Conservation (phyloP, 2,113 vertebrate species). For the Elachura formosa region DNA sequence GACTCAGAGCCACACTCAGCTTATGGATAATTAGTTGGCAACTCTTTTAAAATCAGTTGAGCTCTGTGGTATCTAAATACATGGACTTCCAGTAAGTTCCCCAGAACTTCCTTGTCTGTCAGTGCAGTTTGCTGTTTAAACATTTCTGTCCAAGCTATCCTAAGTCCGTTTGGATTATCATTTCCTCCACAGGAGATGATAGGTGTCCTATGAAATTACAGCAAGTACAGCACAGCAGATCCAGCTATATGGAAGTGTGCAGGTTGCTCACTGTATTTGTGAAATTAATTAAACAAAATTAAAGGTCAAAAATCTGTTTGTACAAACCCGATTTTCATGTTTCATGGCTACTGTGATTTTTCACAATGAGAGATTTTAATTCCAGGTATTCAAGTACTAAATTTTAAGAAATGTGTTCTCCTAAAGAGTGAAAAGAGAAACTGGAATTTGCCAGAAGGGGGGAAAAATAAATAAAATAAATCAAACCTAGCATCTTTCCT, state of each 20-base stretch:
- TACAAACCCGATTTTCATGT: background rate
- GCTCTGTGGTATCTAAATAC: conserved; percentile 20
- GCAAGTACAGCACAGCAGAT: background rate
- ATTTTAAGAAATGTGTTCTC: background rate
- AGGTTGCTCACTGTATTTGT: background rate
- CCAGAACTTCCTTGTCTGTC: background rate
- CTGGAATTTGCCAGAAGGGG: background rate
- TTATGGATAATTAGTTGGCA: conserved; percentile 44
- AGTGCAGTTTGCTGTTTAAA: background rate
- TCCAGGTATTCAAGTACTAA: background rate
- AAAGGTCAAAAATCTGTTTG: background rate
- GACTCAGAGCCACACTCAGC: conserved; percentile 7
- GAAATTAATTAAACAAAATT: background rate
- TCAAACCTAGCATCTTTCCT: background rate
- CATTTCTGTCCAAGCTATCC: background rate
- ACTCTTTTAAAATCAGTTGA: conserved; percentile 32
- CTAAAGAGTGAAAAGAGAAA: background rate
- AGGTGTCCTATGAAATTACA: background rate
- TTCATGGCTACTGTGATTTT: background rate
- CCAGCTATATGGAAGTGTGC: background rate
- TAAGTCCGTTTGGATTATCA: background rate
- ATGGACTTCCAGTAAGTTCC: conserved; percentile 15
- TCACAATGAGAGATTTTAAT: background rate
- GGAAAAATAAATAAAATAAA: background rate
- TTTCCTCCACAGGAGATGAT: background rate